These are phyloP conservation scores for Masticophis lateralis DNA, from an alignment of 2,797 vertebrate species.

Conservation along the genomic window DNA sequence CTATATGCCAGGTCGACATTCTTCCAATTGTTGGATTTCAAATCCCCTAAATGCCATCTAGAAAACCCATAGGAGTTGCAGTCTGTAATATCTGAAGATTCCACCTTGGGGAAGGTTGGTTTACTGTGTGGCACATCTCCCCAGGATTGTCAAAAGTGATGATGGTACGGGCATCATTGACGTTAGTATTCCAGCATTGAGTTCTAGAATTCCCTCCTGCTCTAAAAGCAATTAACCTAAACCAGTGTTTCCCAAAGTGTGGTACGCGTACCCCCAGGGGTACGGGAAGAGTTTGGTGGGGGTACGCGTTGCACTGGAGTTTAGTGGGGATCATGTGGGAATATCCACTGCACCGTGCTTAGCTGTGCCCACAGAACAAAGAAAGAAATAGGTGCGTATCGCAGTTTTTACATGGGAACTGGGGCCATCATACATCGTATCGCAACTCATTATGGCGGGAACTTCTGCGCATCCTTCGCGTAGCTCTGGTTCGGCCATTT, in stretches of 20 bases:
- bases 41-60: background rate
- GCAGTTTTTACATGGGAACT: no score
- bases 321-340: no score
- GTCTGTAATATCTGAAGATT: background rate
- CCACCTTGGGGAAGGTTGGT: background rate
- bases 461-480: no score
- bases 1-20: background rate
- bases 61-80: background rate
- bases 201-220: background rate
- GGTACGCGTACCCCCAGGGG: no score
- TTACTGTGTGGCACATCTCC: accelerated
- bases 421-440: no score
- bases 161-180: background rate
- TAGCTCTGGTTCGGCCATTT: no score
- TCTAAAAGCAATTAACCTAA: background rate
- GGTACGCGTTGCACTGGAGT: no score
- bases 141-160: accelerated
- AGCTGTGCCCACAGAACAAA: no score
- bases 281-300: no score
- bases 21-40: background rate
- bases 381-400: no score
- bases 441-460: no score
- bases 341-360: no score
- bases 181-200: background rate
- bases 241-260: background rate